Base-by-base conservation (phyloP, 2,113 vertebrate species). In the Bos indicus region DNA sequence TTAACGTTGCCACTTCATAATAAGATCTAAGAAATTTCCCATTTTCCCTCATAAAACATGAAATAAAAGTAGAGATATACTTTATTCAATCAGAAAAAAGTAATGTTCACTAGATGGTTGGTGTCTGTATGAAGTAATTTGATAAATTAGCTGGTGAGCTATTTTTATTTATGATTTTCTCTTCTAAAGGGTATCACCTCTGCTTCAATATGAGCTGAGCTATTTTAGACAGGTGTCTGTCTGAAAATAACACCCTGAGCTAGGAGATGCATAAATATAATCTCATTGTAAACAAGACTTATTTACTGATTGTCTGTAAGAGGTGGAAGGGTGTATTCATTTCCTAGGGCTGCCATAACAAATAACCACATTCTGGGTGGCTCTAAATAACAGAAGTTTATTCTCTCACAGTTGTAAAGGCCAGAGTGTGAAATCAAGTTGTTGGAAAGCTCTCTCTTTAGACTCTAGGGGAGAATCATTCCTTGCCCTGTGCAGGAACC, bases 91-190 rank as follows among this genome's bases (percentile, higher is more conserved):
- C 11, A 30, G 43, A 13, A 96, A 15, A 91, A 85, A 81, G 25
- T 48, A 14, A n/a, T 54, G 2, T 91, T 23, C 19, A 54, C n/a
- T 77, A 43, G 46, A 30, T 52, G 16, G 1, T 36, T 77, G 13
- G 3, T 33, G 7, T 71, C 91, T 89, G n/a, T 1, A 7, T 33
- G 4, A 82, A 90, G 14, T 52, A 74, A 91, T n/a, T 84, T 90
- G 67, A 85, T 91, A 64, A 52, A 88, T 67, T 78, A 91, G 8
- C 30, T 71, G 43, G 77, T 25, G 15, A 96, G 11, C 11, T 95
- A 23, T 64, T 86, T 71, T 71, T 77, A 48, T 74, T 88, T 95
- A 77, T 67, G 51, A 82, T 96, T 96, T 91, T 93, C 28, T 84
- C 19, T 64, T 84, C 7, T 43, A 46, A 83, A 74, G 46, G 33